phyloP scores from a whole-genome alignment of 2,113 vertebrate species.

The Paracanthobrama guichenoti region DNA sequence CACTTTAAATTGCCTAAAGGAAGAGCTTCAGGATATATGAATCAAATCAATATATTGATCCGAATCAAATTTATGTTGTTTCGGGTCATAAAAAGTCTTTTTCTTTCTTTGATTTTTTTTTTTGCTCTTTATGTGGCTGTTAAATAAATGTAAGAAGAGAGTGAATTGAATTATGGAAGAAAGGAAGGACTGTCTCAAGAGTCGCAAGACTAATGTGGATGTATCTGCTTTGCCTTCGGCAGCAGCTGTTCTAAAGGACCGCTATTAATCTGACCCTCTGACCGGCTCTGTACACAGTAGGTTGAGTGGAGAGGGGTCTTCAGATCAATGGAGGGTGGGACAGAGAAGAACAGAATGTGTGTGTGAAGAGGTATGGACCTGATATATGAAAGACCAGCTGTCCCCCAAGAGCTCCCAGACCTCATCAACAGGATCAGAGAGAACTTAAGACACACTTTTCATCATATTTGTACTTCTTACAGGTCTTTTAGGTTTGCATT shows the following conservation, averaged over 20 bases:
- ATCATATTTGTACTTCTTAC: not conserved
- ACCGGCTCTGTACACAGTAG: constrained; percentile 17
- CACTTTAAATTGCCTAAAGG: not conserved
- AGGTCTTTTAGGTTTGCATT: not conserved
- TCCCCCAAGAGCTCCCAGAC: not conserved
- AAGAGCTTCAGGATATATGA: constrained; percentile 19
- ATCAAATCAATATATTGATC: constrained; percentile 23
- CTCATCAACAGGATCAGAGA: not conserved
- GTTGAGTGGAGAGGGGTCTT: constrained; percentile 29
- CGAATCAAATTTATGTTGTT: not conserved
- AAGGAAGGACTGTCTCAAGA: constrained; percentile 8
- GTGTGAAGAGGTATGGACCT: constrained; percentile 11
- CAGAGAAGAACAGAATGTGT: constrained; percentile 29
- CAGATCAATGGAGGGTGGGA: constrained; percentile 45
- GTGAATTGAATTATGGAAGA: not conserved
- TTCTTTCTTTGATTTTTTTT: constrained; percentile 9
- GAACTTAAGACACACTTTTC: constrained; percentile 1
- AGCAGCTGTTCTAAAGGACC: constrained; percentile 46
- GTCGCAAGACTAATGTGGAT: not conserved
- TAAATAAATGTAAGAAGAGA: constrained; percentile 22
- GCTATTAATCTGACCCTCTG: constrained; percentile 42
- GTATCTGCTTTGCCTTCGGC: constrained; percentile 23
- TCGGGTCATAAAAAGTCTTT: constrained; percentile 40
- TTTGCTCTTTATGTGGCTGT: constrained; percentile 10
- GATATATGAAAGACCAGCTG: constrained; percentile 48